A percentile compares a stretch with the other conserved stretches of the same genome.
phyloP scores from a whole-genome alignment of 2,113 vertebrate species.

The Turnix velox region DNA sequence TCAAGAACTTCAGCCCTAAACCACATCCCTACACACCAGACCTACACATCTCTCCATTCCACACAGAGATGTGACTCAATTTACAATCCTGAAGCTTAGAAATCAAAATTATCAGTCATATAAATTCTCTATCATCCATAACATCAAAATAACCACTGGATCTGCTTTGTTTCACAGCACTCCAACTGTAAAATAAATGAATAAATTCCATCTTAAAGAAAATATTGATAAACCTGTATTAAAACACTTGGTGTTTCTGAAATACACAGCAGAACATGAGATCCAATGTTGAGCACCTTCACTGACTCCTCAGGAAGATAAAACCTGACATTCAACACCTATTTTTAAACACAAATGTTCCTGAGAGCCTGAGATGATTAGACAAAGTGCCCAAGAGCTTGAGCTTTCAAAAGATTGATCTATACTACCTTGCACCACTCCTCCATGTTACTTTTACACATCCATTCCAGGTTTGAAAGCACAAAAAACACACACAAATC shows the following conservation, averaged over 20 bases:
- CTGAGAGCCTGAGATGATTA: background rate
- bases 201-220: background rate
- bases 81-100: background rate
- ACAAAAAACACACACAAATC: background rate
- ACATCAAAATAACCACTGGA: background rate
- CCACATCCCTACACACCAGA: background rate
- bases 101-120: background rate
- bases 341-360: background rate
- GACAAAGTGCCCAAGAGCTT: background rate
- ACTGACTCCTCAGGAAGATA: background rate
- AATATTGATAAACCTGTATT: background rate
- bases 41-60: background rate
- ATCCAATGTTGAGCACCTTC: background rate
- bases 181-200: too few relatives aligned
- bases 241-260: background rate
- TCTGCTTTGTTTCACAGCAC: background rate
- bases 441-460: background rate
- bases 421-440: background rate
- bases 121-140: background rate
- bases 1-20: background rate
- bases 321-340: background rate
- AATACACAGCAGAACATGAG: background rate
- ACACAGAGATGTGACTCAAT: background rate
- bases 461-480: background rate
- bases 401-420: background rate